Evolutionary conservation across 2,797 vertebrate genomes (phyloP), one percentile per base, ranked within the genome.

Genomic region (Eutrigla gurnardus): DNA sequence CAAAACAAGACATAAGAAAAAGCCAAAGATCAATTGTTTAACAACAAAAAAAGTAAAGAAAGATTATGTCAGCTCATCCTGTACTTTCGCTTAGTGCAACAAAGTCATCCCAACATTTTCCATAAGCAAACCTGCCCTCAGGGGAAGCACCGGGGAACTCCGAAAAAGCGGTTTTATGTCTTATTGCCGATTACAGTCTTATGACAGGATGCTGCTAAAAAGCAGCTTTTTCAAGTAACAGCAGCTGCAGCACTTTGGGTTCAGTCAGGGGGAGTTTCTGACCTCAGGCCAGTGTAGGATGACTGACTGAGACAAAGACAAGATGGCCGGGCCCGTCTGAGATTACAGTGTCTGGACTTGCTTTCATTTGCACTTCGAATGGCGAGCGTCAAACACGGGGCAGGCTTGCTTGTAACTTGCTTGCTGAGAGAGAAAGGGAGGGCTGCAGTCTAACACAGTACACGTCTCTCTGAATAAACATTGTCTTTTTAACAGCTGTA

Each of bases 261-360:
- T 83, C 55, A 80, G 75, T 75, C 55, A 75, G 82, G 79, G 78
- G 86, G 82, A 74, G 85, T 80, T 85, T 45, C 72, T 59, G 8
- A 54, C 86, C 83, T 78, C 76, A 70, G 87, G 86, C 74, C 55
- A 53, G 65, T 9, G 45, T 67, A 52, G 70, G 68, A 84, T 70
- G 73, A 83, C 73, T 76, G 76, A 69, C 79, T 86, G 70, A 81
- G 86, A 90, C 86, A 86, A 88, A 91, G 86, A 90, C 86, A 93
- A 91, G 86, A 90, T 90, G 88, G 84, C 82, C 70, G 82, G 49
- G 69, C 71, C 62, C 68, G 78, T 73, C 36, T 49, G 52, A 85
- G 81, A 84, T 79, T 77, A 83, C 80, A 61, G 61, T 3, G 71
- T 82, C 80, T 88, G 86, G 80, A 70, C 75, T 74, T 65, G 85